Evolutionary conservation across 92 coral and sea anemone species (phyloP).

Genomic region (Porites cylindrica): DNA sequence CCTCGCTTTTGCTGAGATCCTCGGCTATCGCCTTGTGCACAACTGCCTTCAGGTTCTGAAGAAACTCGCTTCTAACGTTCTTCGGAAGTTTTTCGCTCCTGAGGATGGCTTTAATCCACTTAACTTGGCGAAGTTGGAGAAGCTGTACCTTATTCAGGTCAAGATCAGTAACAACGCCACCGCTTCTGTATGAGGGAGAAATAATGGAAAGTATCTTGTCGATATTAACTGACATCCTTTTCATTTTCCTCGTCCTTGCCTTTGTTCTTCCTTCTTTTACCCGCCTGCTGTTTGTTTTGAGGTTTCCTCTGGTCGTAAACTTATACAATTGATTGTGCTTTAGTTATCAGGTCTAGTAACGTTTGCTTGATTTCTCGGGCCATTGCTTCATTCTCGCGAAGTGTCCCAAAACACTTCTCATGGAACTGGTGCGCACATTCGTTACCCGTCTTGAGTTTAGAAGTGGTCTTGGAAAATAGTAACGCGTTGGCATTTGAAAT

Average conservation of each 20-base stretch:
- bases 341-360: no score
- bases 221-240: background rate
- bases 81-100: no score
- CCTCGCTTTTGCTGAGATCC: no score
- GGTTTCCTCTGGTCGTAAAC: background rate
- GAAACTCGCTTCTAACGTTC: no score
- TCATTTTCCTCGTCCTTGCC: slow-evolving; percentile 1
- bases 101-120: background rate
- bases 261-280: slow-evolving; percentile 13
- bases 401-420: no score
- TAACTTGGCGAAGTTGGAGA: background rate
- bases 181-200: background rate
- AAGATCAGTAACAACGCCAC: background rate
- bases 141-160: background rate
- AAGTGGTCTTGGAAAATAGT: no score
- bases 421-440: no score
- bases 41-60: no score
- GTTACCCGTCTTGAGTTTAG: no score
- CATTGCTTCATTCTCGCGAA: no score
- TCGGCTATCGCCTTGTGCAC: no score
- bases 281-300: slow-evolving; percentile 1
- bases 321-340: background rate
- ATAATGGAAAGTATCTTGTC: background rate
- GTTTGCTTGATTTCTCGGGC: no score
- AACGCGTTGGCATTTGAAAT: background rate